A percentile compares a stretch with the other conserved stretches of the same genome.
Conservation (phyloP, 2,797 vertebrate genomes). For the Pseudochirops corinnae region DNA sequence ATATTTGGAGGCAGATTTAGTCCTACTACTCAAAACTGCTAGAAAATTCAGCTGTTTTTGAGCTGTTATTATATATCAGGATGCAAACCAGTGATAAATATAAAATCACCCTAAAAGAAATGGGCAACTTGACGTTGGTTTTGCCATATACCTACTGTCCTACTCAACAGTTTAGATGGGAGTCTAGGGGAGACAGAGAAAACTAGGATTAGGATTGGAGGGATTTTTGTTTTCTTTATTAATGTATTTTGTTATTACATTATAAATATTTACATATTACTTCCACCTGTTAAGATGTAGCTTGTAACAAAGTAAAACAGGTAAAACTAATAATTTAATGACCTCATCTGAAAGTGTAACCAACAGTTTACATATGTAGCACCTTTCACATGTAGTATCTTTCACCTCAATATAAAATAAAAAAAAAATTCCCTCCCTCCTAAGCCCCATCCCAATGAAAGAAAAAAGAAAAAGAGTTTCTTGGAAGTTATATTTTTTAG, state of each 20-base stretch:
- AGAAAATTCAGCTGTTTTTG: conserved; percentile 36
- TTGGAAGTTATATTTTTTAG: not conserved
- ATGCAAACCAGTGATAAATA: conserved; percentile 18
- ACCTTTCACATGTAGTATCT: not conserved
- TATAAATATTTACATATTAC: not conserved
- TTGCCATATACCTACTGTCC: not conserved
- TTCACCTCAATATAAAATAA: not conserved
- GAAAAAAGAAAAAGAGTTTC: not conserved
- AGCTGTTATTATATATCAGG: not conserved
- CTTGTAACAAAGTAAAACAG: not conserved
- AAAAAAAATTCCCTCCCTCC: not conserved
- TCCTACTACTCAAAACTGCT: conserved; percentile 18
- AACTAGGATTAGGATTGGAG: not conserved
- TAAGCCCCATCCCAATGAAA: not conserved
- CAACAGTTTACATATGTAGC: not conserved
- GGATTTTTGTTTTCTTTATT: not conserved
- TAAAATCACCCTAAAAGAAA: not conserved
- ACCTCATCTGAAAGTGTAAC: conserved; percentile 15
- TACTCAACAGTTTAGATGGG: not conserved
- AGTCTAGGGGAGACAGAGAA: not conserved
- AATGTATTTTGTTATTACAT: not conserved
- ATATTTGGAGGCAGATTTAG: not conserved
- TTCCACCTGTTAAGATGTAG: not conserved
- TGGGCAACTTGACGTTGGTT: not conserved
- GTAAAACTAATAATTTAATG: not conserved